Conservation (phyloP, 2,113 vertebrate species). For the Dipodomys merriami region DNA sequence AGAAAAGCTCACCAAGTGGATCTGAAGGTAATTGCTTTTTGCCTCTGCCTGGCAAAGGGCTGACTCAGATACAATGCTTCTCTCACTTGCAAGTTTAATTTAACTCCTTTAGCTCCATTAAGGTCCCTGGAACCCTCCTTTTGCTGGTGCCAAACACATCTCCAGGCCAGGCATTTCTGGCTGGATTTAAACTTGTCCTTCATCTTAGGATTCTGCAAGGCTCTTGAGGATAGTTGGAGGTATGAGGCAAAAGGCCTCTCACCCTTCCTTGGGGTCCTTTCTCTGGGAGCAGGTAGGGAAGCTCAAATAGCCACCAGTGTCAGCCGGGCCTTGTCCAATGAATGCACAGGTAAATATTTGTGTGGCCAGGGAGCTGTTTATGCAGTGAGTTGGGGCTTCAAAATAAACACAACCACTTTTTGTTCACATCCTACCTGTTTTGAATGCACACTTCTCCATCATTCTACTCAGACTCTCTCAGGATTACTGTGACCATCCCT, state of each 20-base stretch:
- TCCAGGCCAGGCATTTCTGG: conserved; percentile 22
- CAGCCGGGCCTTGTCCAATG: conserved; percentile 73
- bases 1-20: conserved; percentile 30
- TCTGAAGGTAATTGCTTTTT: conserved; percentile 66
- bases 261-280: background rate
- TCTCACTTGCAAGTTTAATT: conserved; percentile 71
- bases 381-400: background rate
- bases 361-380: conserved; percentile 11
- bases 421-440: background rate
- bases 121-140: conserved; percentile 57
- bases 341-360: background rate
- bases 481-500: background rate
- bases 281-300: background rate
- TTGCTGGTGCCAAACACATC: conserved; percentile 50
- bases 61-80: conserved; percentile 59
- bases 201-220: conserved; percentile 21
- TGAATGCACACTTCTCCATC: background rate
- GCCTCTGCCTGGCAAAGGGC: conserved; percentile 47
- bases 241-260: background rate
- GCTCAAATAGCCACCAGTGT: conserved; percentile 68
- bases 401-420: background rate
- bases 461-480: background rate
- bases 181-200: conserved; percentile 73
- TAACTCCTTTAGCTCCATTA: conserved; percentile 72
- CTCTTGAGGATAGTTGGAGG: background rate